These are phyloP conservation scores for Eurosta solidaginis DNA, from an alignment of 1,140 invertebrate genomes.

Conservation along the genomic window DNA sequence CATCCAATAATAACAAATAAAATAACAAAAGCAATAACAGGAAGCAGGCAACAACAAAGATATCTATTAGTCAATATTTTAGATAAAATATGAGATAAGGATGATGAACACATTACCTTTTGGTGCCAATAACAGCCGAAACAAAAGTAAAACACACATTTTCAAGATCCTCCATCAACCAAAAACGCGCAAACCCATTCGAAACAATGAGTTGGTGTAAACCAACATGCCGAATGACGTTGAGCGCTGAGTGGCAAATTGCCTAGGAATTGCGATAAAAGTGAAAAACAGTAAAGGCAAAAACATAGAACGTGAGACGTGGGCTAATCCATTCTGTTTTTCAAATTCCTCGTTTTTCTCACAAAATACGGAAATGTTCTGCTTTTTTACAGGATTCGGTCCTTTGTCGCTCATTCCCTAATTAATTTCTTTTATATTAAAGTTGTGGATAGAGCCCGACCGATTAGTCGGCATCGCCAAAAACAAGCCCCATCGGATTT, in stretches of 20 bases:
- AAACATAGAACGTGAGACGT: too few species aligned
- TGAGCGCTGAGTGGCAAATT: background rate
- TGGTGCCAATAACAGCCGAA: slow-evolving; percentile 26
- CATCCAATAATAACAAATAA: background rate
- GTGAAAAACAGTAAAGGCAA: too few species aligned
- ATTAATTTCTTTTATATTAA: too few species aligned
- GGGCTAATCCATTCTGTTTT: too few species aligned
- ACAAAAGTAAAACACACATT: background rate
- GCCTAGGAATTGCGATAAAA: background rate
- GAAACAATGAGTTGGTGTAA: background rate
- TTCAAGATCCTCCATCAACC: slow-evolving; percentile 4
- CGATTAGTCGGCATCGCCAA: too few species aligned
- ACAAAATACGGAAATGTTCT: too few species aligned
- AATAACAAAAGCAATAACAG: background rate
- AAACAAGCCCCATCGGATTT: too few species aligned
- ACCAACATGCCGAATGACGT: background rate
- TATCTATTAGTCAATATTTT: slow-evolving; percentile 7
- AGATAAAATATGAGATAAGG: slow-evolving; percentile 22
- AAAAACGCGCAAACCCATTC: background rate
- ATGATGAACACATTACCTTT: slow-evolving; percentile 22
- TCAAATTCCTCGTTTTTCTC: too few species aligned
- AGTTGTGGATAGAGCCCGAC: too few species aligned
- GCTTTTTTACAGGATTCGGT: too few species aligned
- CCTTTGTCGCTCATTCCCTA: too few species aligned
- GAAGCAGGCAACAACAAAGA: background rate